Evolutionary conservation across 1,140 invertebrate species (phyloP).

Genomic region (Laupala kohalensis): DNA sequence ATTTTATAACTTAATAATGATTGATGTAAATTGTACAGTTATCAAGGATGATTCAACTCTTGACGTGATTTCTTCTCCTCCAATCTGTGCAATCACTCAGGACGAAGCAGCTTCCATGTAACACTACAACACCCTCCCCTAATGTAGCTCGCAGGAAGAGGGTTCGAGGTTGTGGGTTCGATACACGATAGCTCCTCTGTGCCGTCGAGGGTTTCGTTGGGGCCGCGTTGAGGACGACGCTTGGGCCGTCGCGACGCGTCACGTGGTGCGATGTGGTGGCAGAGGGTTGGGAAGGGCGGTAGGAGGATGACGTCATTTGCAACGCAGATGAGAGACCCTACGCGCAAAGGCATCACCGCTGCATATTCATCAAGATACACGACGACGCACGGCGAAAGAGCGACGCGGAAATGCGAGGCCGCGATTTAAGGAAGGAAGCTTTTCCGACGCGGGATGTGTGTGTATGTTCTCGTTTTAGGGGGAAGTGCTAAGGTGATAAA

Average conservation of each 20-base stretch:
- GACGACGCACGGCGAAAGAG: background rate
- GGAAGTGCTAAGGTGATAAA: background rate
- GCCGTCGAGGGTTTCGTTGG: too few relatives aligned
- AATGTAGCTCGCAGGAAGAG: background rate
- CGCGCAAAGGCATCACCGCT: background rate
- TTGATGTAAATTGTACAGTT: too few relatives aligned
- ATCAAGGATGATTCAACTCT: too few relatives aligned
- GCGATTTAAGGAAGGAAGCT: background rate
- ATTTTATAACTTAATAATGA: too few relatives aligned
- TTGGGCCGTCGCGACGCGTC: background rate
- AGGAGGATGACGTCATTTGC: background rate
- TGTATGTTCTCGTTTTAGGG: background rate
- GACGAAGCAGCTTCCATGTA: too few relatives aligned
- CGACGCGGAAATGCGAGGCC: background rate
- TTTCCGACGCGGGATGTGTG: background rate
- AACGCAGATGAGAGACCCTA: background rate
- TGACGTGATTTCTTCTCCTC: too few relatives aligned
- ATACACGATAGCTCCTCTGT: too few relatives aligned
- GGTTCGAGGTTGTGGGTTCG: background rate
- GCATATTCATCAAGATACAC: background rate
- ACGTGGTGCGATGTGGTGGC: background rate
- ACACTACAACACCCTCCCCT: too few relatives aligned
- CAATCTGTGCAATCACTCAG: too few relatives aligned
- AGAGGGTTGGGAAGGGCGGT: background rate
- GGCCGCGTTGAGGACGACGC: background rate